phyloP scores from a whole-genome alignment of 2,888 invertebrate genomes.

The Lysandra coridon region DNA sequence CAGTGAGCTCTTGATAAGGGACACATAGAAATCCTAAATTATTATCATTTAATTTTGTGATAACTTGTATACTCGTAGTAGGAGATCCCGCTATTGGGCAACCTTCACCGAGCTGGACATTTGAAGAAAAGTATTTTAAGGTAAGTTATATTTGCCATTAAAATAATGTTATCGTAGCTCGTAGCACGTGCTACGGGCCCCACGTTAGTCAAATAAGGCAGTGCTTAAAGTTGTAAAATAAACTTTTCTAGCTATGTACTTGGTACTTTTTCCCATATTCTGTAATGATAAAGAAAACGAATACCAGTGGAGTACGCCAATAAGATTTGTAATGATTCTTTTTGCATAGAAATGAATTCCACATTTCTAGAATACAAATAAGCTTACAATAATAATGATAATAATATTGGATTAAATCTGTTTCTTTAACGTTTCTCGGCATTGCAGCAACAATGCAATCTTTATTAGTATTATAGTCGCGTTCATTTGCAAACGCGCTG shows the following conservation, averaged over 20 bases:
- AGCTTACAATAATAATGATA: constrained; percentile 32
- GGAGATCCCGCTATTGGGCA: too few relatives aligned
- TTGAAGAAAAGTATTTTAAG: not conserved
- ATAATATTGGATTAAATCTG: constrained; percentile 31
- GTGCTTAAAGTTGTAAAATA: not conserved
- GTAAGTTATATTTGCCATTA: not conserved
- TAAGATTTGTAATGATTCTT: not conserved
- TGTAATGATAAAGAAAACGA: too few relatives aligned
- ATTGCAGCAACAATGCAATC: constrained; percentile 47
- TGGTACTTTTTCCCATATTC: not conserved
- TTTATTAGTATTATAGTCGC: constrained; percentile 64
- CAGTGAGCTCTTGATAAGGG: too few relatives aligned
- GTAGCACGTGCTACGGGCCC: not conserved
- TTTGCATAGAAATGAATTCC: not conserved
- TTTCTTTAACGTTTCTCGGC: constrained; percentile 43
- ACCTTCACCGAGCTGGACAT: too few relatives aligned
- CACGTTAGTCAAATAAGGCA: not conserved
- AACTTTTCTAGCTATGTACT: not conserved
- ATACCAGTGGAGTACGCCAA: too few relatives aligned
- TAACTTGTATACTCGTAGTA: too few relatives aligned
- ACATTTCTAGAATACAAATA: not conserved
- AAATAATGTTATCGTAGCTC: not conserved
- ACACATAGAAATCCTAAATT: too few relatives aligned
- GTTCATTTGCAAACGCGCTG: constrained; percentile 56
- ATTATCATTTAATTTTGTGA: too few relatives aligned